Base-by-base conservation (phyloP, 1,140 invertebrate species). In the Aphidius ervi region DNA sequence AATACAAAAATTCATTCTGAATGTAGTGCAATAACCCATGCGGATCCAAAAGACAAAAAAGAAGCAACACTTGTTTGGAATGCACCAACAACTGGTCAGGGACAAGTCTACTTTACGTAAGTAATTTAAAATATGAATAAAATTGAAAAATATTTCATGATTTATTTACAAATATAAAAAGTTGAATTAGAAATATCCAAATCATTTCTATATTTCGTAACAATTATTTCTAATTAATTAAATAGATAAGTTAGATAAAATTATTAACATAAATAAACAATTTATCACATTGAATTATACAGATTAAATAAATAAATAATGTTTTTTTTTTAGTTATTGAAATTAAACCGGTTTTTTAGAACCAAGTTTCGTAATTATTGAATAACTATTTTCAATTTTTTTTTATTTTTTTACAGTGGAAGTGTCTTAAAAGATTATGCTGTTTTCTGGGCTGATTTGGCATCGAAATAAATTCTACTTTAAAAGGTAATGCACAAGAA, bases 81-180 rank as follows among this genome's bases (percentile, higher is more conserved):
- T 68, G 88, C 89, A 4, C 89, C 89, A 2, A 69, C 80, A 31
- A 82, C 88, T 59, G 76, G 79, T 10, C 79, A 80, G 5, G 88
- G 88, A 56, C 81, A 82, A 64, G 88, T 91, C 46, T 91, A 90
- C 72, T 91, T 91, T 68, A 90, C 88, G 89, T 91, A 80, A 89
- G 87, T 82, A 2, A 59, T 65, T 62, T 60, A 43, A 43, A 43
- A 43, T 2, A 43, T 3, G 3, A 43, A 43, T 43, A 43, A 3
- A 9, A 43, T 43, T 4, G 5, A 43, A 2, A 7, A 7, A 8
- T 43, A 8, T 43, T 43, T 43, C 42, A 16, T 16, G 16, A 16
- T 16, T 16, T 16, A 16, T 16, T 16, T 16, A 16, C 16, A 16
- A 16, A 16, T 16, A 16, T 16, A 16, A 16, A 16, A 16, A 16